Base-by-base conservation (phyloP, 1,140 invertebrate species). In the Rhagoletis zephyria region DNA sequence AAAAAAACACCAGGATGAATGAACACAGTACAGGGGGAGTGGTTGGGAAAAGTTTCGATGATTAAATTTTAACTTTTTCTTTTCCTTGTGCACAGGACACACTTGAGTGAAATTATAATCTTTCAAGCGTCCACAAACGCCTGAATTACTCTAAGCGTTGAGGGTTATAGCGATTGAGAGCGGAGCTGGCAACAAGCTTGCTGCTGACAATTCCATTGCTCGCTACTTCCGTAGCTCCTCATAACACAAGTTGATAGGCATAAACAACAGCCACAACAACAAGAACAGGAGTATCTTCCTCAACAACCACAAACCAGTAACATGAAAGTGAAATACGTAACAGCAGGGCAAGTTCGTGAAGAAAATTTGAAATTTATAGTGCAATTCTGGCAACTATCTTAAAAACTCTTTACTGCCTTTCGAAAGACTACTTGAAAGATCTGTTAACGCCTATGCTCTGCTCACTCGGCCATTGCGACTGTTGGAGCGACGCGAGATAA, bases 61-160 rank as follows among this genome's bases (percentile, higher is more conserved):
- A 85, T 85, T 85, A 85, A 85, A 85, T 85, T 63, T 85, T 42
- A 85, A 85, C 85, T 85, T 85, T 85, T 85, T 85, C 85, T 63
- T 63, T 85, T 85, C 51, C 56, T 85, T 59, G 12, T 30, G 60
- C 60, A 61, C 16, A 45, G 60, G 85, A 85, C 85, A 85, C 56
- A 61, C 60, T 63, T 61, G 85, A 85, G 85, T 85, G 56, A 85
- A 63, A 85, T 85, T 85, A 85, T 85, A 85, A 81, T 81, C 74
- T n/a, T 81, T 56, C 48, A 59, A 81, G 48, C 48, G 74, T 30
- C 74, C 74, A 10, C 74, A 81, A 56, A 56, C 45, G 56, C 4
- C 48, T 48, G 74, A 19, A 56, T 81, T 56, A 48, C 45, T 42
- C 45, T 2, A 14, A 4, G 14, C n/a, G 7, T 16, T 70, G 67